Percentiles rank a stretch among this genome's conserved stretches.
Evolutionary conservation across 1,140 invertebrate genomes (phyloP).

Genomic region (Zophobas atratus): DNA sequence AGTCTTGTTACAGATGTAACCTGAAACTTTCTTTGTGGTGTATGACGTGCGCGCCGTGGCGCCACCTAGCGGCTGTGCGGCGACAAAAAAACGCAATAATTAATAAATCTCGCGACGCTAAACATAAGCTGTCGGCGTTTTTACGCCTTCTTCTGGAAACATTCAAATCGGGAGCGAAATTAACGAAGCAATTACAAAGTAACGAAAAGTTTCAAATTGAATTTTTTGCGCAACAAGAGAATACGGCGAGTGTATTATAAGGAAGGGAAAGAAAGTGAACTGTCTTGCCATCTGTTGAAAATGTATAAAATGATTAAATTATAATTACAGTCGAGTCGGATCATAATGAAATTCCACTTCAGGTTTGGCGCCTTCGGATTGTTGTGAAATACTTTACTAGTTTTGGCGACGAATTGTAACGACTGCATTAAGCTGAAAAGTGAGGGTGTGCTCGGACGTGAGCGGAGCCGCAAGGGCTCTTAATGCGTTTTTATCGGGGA

Average conservation of each 20-base stretch:
- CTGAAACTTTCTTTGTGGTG: too few species aligned
- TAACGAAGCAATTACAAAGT: slow-evolving; percentile 51
- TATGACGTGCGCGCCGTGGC: too few species aligned
- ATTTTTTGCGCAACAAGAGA: slow-evolving; percentile 41
- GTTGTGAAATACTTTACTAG: slow-evolving; percentile 38
- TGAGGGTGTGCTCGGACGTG: slow-evolving; percentile 29
- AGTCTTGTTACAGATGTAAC: too few species aligned
- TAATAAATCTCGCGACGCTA: too few species aligned
- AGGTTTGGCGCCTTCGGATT: slow-evolving; percentile 48
- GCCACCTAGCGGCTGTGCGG: too few species aligned
- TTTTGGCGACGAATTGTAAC: slow-evolving; percentile 25
- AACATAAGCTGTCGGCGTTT: too few species aligned
- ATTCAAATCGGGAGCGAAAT: slow-evolving; percentile 46
- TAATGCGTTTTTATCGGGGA: slow-evolving; percentile 40
- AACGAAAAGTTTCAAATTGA: slow-evolving; percentile 49
- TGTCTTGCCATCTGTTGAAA: slow-evolving; percentile 56
- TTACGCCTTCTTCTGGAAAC: background rate
- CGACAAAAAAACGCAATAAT: too few species aligned
- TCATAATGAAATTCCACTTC: slow-evolving; percentile 56
- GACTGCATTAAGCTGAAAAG: slow-evolving; percentile 36
- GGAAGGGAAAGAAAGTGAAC: slow-evolving; percentile 52
- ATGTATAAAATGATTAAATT: slow-evolving; percentile 58
- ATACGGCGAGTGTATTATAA: slow-evolving; percentile 32
- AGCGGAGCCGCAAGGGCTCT: slow-evolving; percentile 32
- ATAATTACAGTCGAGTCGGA: slow-evolving; percentile 52